These are phyloP conservation scores for Masnerella sp. DNA, from an alignment of 2,888 invertebrate genomes.

Conservation along the genomic window DNA sequence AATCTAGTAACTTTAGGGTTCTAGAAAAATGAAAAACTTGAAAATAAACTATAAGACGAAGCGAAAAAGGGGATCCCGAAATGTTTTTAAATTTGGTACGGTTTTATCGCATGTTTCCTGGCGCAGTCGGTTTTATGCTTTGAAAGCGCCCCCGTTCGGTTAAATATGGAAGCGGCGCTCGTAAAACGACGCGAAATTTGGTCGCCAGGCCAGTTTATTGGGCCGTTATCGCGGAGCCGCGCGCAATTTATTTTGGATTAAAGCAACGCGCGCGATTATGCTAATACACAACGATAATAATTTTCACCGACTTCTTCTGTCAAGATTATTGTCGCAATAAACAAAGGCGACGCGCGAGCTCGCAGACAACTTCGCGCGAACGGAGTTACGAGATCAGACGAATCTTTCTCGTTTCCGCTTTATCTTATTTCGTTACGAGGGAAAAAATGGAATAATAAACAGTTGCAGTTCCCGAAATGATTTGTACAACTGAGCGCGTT, in stretches of 20 bases:
- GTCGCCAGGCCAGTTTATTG: constrained; percentile 30
- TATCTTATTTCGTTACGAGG: too few species aligned
- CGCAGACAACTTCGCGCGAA: not conserved
- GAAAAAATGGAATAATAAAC: too few species aligned
- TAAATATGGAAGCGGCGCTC: constrained; percentile 33
- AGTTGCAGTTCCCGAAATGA: too few species aligned
- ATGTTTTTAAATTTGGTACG: constrained; percentile 47
- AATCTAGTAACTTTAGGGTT: too few species aligned
- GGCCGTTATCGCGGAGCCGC: constrained; percentile 29
- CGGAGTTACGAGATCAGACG: too few species aligned
- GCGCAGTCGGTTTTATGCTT: constrained; percentile 30
- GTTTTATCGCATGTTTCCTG: constrained; percentile 54
- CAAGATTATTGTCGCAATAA: constrained; percentile 35
- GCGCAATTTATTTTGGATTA: constrained; percentile 22
- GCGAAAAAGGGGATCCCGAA: constrained; percentile 25
- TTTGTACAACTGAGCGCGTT: too few species aligned
- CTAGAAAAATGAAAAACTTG: too few species aligned
- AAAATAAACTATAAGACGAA: too few species aligned
- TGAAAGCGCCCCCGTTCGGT: constrained; percentile 33
- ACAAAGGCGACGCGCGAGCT: constrained; percentile 16
- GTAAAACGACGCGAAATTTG: constrained; percentile 1
- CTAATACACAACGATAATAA: constrained; percentile 35
- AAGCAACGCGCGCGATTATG: constrained; percentile 26
- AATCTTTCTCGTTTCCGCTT: too few species aligned
- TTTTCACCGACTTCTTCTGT: constrained; percentile 5